Base-by-base conservation (phyloP, 2,888 invertebrate species). In the Drosophila greeni region DNA sequence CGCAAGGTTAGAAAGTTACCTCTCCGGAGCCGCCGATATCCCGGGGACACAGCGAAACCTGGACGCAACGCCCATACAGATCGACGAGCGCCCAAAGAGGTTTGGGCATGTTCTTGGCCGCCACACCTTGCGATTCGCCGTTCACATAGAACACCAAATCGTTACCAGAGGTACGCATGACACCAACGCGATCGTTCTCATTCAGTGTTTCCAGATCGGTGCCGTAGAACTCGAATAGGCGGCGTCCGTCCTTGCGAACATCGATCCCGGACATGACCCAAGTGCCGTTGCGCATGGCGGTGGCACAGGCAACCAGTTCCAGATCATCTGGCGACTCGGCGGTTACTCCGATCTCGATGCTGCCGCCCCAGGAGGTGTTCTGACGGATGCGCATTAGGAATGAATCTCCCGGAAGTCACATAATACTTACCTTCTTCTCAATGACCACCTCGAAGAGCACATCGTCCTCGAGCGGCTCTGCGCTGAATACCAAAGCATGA, bases 181-280 rank as follows among this genome's bases (percentile, higher is more conserved):
- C 94, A 47, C 97, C 97, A 43, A 97, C 91, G 62, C 93, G 92
- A 86, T 95, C 95, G 51, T 95, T 95, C 88, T 95, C 95, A 66
- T 92, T 92, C 52, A 97, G 90, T 42, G 93, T 92, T 82, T 96
- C 96, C 66, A 97, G 90, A 89, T 97, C 95, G 45, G 92, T 92
- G 16, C 96, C 97, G 89, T 97, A 97, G 29, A 93, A 92, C 87
- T 96, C 95, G 34, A 95, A 91, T 59, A 95, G 89, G 47, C 95
- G 93, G 29, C 93, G 91, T 2, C 97, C 97, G 90, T 97, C 95
- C 86, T 94, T 94, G 24, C 96, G 91, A 54, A 98, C 92, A 37
- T 95, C 94, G 73, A 93, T 94, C 26, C 96, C 95, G 3, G 96
- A 95, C 94, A 97, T 94, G 51, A 97, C 95, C 97, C 97, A 98